A percentile compares a stretch with the other conserved stretches of the same genome.
phyloP scores from a whole-genome alignment of 2,888 invertebrate genomes.

The Diaperis boleti region DNA sequence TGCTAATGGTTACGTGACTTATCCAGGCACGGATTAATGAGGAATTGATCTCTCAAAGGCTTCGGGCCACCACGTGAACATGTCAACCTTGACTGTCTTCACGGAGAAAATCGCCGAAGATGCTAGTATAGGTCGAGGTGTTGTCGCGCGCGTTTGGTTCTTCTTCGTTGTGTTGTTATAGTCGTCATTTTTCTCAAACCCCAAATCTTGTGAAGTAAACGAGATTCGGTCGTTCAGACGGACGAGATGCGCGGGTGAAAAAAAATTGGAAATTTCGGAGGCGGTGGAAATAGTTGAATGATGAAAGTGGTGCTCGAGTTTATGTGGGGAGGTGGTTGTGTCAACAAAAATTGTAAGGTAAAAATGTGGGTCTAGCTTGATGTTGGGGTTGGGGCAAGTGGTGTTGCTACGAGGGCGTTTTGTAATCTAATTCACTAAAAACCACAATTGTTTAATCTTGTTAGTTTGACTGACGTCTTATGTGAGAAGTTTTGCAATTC shows the following conservation, averaged over 20 bases:
- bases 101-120: not conserved
- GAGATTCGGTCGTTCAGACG: slow-evolving; percentile 2
- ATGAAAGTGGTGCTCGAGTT: not conserved
- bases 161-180: slow-evolving; percentile 7
- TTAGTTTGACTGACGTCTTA: no score
- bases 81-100: slow-evolving; percentile 13
- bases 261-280: slow-evolving; percentile 2
- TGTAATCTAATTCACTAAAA: no score
- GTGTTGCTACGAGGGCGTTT: no score
- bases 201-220: slow-evolving; percentile 2
- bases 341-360: no score
- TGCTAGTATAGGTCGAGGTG: slow-evolving; percentile 2
- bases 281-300: not conserved
- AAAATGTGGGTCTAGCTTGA: no score
- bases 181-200: slow-evolving; percentile 8
- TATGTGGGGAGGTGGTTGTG: no score
- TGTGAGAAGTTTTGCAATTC: no score
- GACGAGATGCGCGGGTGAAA: not conserved
- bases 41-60: slow-evolving; percentile 4
- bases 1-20: slow-evolving; percentile 31
- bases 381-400: no score
- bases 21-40: slow-evolving; percentile 23
- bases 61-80: slow-evolving; percentile 2
- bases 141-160: slow-evolving; percentile 8
- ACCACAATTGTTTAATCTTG: no score